Conservation (phyloP, 2,113 vertebrate genomes). For the Pogona vitticeps region DNA sequence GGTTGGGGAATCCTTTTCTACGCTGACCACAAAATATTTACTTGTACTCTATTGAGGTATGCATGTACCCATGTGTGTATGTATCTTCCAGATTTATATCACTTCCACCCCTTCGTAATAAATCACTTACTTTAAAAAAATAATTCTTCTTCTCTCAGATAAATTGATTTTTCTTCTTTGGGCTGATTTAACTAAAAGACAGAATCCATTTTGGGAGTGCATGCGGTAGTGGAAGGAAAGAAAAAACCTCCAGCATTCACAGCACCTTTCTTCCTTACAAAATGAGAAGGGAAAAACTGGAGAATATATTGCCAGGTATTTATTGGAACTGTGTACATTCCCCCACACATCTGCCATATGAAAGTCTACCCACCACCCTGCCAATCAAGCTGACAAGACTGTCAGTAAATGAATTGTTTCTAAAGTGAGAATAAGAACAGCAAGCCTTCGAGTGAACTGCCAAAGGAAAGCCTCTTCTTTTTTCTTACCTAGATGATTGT, state of each 20-base stretch:
- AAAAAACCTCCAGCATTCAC: slow-evolving; percentile 21
- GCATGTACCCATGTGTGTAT: background rate
- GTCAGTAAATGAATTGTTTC: slow-evolving; percentile 65
- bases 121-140: slow-evolving; percentile 47
- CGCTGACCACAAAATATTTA: background rate
- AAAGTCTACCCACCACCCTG: slow-evolving; percentile 55
- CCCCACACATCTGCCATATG: slow-evolving; percentile 31
- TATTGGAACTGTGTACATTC: slow-evolving; percentile 49
- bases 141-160: background rate
- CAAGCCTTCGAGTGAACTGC: slow-evolving; percentile 13
- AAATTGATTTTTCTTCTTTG: slow-evolving; percentile 8
- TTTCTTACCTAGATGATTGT: background rate
- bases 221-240: no score
- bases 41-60: background rate
- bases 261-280: background rate
- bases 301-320: slow-evolving; percentile 46
- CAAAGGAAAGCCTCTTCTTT: slow-evolving; percentile 23
- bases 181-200: slow-evolving; percentile 22
- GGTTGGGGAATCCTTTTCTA: no score
- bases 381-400: slow-evolving; percentile 68
- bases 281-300: background rate
- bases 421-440: slow-evolving; percentile 38
- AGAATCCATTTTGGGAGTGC: slow-evolving; percentile 22
- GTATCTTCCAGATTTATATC: slow-evolving; percentile 41
- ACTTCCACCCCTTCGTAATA: slow-evolving; percentile 40